Evolutionary conservation across 1,140 invertebrate species (phyloP).

Genomic region (Saccostrea glomerata): DNA sequence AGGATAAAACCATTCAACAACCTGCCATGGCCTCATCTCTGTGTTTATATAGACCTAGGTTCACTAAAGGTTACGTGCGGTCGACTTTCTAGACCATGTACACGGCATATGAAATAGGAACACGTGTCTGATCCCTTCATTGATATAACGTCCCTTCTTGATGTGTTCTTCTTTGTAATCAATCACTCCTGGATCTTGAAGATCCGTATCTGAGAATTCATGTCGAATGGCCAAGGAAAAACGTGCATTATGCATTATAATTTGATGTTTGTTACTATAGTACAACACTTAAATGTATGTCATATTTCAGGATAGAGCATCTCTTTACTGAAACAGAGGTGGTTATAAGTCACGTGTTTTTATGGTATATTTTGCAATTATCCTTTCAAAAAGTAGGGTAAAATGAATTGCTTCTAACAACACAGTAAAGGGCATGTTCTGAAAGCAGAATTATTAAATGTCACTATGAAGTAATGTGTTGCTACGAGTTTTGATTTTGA

Average conservation of each 20-base stretch:
- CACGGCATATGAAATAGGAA: neutral
- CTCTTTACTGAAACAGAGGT: no score
- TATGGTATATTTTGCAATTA: no score
- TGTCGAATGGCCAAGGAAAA: neutral
- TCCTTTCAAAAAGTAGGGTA: no score
- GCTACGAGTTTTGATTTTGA: no score
- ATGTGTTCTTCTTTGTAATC: neutral
- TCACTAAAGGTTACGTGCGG: neutral
- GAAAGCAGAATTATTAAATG: no score
- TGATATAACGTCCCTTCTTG: neutral
- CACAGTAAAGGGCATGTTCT: no score
- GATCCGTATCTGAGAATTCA: neutral
- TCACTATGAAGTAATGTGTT: no score
- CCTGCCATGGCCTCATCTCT: conserved; percentile 11
- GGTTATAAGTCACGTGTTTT: no score
- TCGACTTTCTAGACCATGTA: neutral
- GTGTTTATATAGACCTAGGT: neutral
- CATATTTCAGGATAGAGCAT: no score
- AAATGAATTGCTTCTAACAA: no score
- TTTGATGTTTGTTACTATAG: neutral
- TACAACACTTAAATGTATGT: neutral
- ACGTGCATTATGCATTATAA: neutral
- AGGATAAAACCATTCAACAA: neutral
- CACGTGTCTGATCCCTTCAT: neutral
- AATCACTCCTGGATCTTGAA: neutral